Base-by-base conservation (phyloP, 2,113 vertebrate species). In the Dascyllus trimaculatus region DNA sequence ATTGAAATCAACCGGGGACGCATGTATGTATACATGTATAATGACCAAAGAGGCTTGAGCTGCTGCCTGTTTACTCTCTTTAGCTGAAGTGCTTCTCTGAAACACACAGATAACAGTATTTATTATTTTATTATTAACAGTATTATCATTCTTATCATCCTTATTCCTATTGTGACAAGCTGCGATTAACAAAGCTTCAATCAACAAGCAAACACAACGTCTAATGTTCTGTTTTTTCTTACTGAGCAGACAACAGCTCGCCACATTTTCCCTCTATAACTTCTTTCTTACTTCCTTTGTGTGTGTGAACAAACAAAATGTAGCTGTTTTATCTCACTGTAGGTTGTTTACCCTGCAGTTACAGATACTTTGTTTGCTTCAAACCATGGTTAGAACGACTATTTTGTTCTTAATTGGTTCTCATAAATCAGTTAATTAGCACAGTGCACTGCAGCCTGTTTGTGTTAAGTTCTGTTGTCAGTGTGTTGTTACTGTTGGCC, bases 301-400 rank as follows among this genome's bases (percentile, higher is more conserved):
- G 32, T 22, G 35, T 46, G 46, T 24, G 21, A 54, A 25, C 26
- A 4, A 71, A 48, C n/a, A 38, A 43, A 75, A 35, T 35, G 4
- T 4, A 26, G 24, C 24, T 52, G 15, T 63, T 57, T 54, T 51
- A 52, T 65, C 40, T 15, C 15, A 15, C 40, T 43, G 19, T 7
- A 1, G n/a, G 3, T 21, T 59, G 19, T 77, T 65, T 11, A 53
- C 53, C 53, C 52, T 59, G 17, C 60, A 52, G 21, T 7, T 79
- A 32, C 10, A 45, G 38, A 21, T 19, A 19, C 53, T 66, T 60
- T 53, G 46, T 80, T 65, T 79, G 29, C 68, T 35, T 46, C 35
- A 26, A 13, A n/a, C 15, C 54, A 22, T 11, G 58, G 18, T 49
- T 57, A 62, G 11, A 25, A 21, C 17, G 29, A 40, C 51, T 2